Evolutionary conservation across 2,113 vertebrate species (phyloP), one percentile per base, ranked within the genome.

Genomic region (Platysternon megacephalum): DNA sequence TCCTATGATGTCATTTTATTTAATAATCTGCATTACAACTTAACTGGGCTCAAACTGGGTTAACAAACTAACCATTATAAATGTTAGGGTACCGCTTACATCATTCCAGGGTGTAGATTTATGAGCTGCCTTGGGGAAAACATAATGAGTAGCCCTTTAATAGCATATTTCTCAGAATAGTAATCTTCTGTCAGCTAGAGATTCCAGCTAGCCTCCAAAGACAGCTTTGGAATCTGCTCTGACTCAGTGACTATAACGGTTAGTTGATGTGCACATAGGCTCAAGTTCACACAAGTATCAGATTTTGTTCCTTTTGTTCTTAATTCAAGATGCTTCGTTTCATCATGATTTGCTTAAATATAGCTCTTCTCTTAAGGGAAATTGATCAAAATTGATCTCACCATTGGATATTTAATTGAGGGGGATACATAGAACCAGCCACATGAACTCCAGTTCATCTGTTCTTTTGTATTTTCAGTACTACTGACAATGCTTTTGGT

Each of bases 11-110:
- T 76, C 61, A 88, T 97, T 86, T 92, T 86, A 39, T 61, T 94
- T 97, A 96, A 96, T 97, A 94, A 93, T 90, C 94, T 88, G 16
- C 68, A 95, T 96, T 96, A 91, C 72, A n/a, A n/a, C 58, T 53
- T 78, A 49, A 8, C 32, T 51, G 82, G 85, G 29, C 44, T 92
- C 85, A 92, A 74, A 86, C 82, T 87, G 48, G 49, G n/a, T 85
- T 94, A 53, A 91, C 79, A 72, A 83, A 52, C 86, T 93, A 97
- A 93, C 92, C 68, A 91, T 86, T 94, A 90, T 93, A 95, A 96
- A 94, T 93, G 79, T 85, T 19, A 85, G 87, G 82, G 81, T 51
- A 61, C 35, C 35, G 49, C 79, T 92, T 95, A 90, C 55, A 89
- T 58, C 88, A 90, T 94, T 95, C 94, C 48, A 92, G 86, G 61